Conservation (phyloP, 2,888 invertebrate genomes). For the Griposia aprilina region DNA sequence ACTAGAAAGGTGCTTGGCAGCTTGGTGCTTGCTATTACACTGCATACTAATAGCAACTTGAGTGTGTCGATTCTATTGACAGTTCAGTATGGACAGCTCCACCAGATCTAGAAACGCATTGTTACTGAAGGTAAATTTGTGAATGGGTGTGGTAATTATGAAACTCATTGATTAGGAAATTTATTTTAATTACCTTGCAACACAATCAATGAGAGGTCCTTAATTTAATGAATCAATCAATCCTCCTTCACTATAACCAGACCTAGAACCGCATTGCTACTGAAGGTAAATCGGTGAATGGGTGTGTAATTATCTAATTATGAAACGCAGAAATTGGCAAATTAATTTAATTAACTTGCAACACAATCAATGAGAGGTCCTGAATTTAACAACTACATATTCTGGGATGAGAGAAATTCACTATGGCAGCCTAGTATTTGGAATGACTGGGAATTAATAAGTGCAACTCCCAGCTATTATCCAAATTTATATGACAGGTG, state of each 20-base stretch:
- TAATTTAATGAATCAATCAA: neutral
- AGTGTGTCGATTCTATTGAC: constrained; percentile 45
- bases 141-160: neutral
- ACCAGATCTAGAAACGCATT: neutral
- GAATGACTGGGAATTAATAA: neutral
- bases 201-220: neutral
- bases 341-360: neutral
- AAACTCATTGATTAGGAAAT: neutral
- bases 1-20: constrained; percentile 57
- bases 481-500: neutral
- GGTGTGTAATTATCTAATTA: neutral
- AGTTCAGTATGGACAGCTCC: neutral
- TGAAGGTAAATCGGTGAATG: neutral
- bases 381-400: neutral
- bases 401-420: neutral
- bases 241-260: too few relatives aligned
- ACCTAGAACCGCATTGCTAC: neutral
- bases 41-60: constrained; percentile 43
- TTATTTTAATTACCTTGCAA: neutral
- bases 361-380: neutral
- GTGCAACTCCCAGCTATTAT: neutral
- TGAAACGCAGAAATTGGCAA: neutral
- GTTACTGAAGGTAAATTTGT: neutral
- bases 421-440: neutral
- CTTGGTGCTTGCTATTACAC: constrained; percentile 39